Base-by-base conservation (phyloP, 2,797 vertebrate species). In the Bucorvus abyssinicus region DNA sequence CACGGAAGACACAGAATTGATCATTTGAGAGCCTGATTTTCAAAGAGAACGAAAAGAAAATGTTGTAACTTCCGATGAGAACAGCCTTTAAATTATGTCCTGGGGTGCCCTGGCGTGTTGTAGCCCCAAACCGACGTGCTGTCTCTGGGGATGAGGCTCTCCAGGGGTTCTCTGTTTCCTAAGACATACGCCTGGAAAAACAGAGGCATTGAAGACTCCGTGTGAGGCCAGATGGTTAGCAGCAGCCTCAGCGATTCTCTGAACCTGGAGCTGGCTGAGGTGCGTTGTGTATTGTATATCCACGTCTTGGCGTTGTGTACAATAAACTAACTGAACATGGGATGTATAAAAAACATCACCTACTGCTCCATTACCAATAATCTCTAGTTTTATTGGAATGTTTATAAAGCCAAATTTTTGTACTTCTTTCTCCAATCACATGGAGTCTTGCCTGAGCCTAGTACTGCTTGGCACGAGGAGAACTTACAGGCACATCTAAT, bases 401-500 rank as follows among this genome's bases (percentile, higher is more conserved):
- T 40, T 69, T 52, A 0, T 76, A 88, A 78, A 63, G 38, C 32
- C 50, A 30, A 30, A 18, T 82, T 78, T 87, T 64, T 74, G 7
- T 76, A 42, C 60, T 88, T 90, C 29, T 50, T 93, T 42, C 60
- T 84, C 52, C 67, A 56, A 63, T 70, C 60, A 65, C 3, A 0
- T 49, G 78, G 65, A 79, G 57, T 71, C 70, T 94, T 84, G 87
- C 65, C 57, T 82, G 73, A 96, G 85, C 64, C 83, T 49, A 34
- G 64, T 27, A 64, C 70, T 78, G 85, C 65, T 88, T 88, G 87
- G 85, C 89, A 95, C 63, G 70, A 93, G 70, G 65, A 88, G 70
- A 89, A 84, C 45, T 89, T 96, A 68, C n/a, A 84, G 77, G 83
- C 91, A 93, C 47, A 69, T 89, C 95, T 95, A 93, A 96, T 94